Conservation (phyloP, 2,113 vertebrate species). For the Protobothrops flavoviridis region DNA sequence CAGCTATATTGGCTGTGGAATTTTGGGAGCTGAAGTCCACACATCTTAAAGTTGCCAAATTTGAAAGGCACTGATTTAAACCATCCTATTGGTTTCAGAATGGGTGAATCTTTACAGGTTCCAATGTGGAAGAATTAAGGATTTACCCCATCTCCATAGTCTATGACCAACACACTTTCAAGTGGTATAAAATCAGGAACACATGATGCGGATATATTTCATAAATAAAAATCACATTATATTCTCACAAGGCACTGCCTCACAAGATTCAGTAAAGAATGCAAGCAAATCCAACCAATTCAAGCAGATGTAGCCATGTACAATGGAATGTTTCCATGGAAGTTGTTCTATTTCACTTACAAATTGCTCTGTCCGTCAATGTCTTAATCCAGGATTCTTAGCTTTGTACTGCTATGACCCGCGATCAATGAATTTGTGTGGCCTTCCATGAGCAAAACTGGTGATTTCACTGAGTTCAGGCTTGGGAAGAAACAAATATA, state of each 20-base stretch:
- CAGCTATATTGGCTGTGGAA: not conserved
- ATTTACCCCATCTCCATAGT: not conserved
- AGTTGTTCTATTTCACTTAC: not conserved
- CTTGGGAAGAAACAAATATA: not conserved
- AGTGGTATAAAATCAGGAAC: not conserved
- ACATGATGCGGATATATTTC: not conserved
- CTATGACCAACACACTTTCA: not conserved
- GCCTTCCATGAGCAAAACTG: not conserved
- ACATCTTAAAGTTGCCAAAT: not conserved
- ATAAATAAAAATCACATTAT: not conserved
- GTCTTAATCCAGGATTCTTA: not conserved
- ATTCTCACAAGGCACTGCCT: not conserved
- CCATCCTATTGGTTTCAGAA: not conserved
- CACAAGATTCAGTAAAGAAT: slow-evolving; percentile 21
- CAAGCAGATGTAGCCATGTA: not conserved
- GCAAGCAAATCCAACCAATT: slow-evolving; percentile 2
- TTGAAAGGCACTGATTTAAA: not conserved
- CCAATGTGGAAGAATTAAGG: not conserved
- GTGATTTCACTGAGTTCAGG: not conserved
- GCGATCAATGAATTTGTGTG: not conserved
- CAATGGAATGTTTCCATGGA: not conserved
- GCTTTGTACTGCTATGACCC: not conserved
- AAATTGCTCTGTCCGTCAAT: not conserved
- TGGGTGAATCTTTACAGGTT: not conserved
- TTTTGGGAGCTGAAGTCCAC: not conserved